phyloP scores from a whole-genome alignment of 30 jellyfish, hydroid and myxozoan genomes.

The Morbakka virulenta region DNA sequence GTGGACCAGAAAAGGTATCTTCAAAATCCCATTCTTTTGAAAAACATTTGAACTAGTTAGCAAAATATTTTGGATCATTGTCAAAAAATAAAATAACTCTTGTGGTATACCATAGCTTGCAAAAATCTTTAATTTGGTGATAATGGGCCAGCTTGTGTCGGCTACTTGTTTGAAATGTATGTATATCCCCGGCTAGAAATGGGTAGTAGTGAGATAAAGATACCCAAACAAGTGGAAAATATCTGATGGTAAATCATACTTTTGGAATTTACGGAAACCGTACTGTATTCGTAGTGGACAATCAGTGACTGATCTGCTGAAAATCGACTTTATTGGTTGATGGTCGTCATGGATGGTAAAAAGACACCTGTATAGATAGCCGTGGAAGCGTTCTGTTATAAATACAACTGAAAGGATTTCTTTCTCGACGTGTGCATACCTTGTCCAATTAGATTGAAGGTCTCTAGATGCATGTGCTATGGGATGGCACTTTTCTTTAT shows the following conservation, averaged over 20 bases:
- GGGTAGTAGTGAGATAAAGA: constrained; percentile 4
- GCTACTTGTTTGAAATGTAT: constrained; percentile 10
- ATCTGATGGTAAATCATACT: constrained; percentile 48
- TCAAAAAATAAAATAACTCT: constrained; percentile 34
- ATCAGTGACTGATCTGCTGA: constrained; percentile 46
- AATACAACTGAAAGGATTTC: constrained; percentile 39
- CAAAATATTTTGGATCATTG: constrained; percentile 34
- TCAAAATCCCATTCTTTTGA: constrained; percentile 30
- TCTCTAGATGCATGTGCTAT: constrained; percentile 39
- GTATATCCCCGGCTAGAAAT: constrained; percentile 34
- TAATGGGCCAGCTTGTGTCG: constrained; percentile 17
- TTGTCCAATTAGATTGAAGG: constrained; percentile 23
- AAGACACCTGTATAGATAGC: constrained; percentile 37
- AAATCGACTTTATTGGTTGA: constrained; percentile 53
- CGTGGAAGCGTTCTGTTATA: constrained; percentile 48
- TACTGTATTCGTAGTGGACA: constrained; percentile 57
- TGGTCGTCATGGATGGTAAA: constrained; percentile 49
- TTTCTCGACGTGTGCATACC: constrained; percentile 41
- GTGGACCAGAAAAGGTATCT: constrained; percentile 39
- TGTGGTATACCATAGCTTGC: constrained; percentile 37
- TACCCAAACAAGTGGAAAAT: constrained; percentile 21
- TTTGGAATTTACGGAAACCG: constrained; percentile 46
- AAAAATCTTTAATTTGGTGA: constrained; percentile 28
- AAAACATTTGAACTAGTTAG: constrained; percentile 18
- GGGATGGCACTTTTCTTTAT: constrained; percentile 33